A percentile compares a stretch with the other conserved stretches of the same genome.
These are phyloP conservation scores for Nibea coibor DNA, from an alignment of 2,113 vertebrate species.

Conservation along the genomic window DNA sequence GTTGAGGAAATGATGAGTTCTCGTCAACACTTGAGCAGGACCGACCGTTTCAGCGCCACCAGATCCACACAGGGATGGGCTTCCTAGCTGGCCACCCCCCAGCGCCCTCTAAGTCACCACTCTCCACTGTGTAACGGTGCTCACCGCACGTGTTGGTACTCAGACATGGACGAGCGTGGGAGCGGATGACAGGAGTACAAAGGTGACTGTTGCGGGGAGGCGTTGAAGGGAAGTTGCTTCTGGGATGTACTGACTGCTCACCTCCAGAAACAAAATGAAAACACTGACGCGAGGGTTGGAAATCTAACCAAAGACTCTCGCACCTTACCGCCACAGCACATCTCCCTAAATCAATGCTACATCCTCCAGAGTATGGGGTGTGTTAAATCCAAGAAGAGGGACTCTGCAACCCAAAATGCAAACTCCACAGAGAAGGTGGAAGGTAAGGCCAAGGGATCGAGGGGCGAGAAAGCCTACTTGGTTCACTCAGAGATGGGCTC, in stretches of 20 bases:
- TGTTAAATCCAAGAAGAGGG: conserved; percentile 92
- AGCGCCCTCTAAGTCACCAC: neutral
- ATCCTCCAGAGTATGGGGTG: conserved; percentile 90
- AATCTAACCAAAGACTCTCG: conserved; percentile 28
- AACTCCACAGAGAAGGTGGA: conserved; percentile 73
- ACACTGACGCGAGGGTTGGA: neutral
- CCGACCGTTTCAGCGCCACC: conserved; percentile 3
- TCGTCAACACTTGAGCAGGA: conserved; percentile 17
- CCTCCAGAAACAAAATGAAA: conserved; percentile 3
- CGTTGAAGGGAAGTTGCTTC: neutral
- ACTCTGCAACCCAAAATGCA: conserved; percentile 76
- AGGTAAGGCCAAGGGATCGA: conserved; percentile 38
- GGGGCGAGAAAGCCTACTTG: conserved; percentile 82
- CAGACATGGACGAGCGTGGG: conserved; percentile 42
- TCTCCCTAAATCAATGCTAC: conserved; percentile 62
- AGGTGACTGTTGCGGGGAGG: conserved; percentile 10
- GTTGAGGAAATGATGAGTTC: conserved; percentile 45
- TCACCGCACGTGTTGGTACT: neutral
- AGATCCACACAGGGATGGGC: conserved; percentile 75
- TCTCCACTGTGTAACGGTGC: neutral
- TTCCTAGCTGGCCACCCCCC: conserved; percentile 71
- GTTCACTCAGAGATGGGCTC: conserved; percentile 64
- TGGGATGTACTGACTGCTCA: neutral
- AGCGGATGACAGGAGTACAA: conserved; percentile 46
- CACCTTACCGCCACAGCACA: conserved; percentile 1